Base-by-base conservation (phyloP, 2,888 invertebrate genomes). In the Parochlus steinenii region DNA sequence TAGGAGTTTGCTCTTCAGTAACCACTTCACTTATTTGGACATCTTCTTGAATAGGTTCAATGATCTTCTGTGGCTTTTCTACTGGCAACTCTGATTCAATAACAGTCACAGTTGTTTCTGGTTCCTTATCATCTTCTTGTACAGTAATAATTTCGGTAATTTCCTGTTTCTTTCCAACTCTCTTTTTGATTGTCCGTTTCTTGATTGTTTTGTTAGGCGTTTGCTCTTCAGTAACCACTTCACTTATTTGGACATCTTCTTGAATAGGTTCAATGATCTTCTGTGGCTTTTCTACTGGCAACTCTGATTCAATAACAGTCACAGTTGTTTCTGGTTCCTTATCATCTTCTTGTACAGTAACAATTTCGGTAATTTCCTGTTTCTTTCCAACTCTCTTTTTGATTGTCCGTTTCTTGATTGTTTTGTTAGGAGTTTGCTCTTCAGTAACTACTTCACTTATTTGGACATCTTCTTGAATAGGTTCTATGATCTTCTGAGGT, bases 121-220 rank as follows among this genome's bases (percentile, higher is more conserved):
- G 58, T 48, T 62, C 53, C 44, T 54, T 56, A 26, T 50, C 56
- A 37, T 51, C 62, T 37, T 52, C 52, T 37, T 54, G 45, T 24
- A 42, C 26, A 1, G 46, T 46, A 29, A 44, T 38, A 25, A 56
- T 53, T 43, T 56, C 52, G 4, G 55, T 55, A 18, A 46, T 46
- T 47, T 54, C 54, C 42, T 51, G 49, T 45, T 53, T 53, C 6
- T 46, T 47, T 34, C 51, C 55, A 28, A 54, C 46, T 3, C 55
- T 49, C 43, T 63, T 63, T 42, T 61, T 63, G n/a, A 65, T 63
- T 3, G 58, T 48, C 37, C 58, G 56, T 10, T 60, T 63, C 40
- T 54, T 61, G 19, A 56, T 51, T 49, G 37, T 60, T 52, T 48
- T 59, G 50, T 41, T 60, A 38, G 40, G 46, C 48, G 58, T 50